A percentile compares a stretch with the other conserved stretches of the same genome.
Conservation (phyloP, 2,797 vertebrate species). For the Anguilla anguilla region DNA sequence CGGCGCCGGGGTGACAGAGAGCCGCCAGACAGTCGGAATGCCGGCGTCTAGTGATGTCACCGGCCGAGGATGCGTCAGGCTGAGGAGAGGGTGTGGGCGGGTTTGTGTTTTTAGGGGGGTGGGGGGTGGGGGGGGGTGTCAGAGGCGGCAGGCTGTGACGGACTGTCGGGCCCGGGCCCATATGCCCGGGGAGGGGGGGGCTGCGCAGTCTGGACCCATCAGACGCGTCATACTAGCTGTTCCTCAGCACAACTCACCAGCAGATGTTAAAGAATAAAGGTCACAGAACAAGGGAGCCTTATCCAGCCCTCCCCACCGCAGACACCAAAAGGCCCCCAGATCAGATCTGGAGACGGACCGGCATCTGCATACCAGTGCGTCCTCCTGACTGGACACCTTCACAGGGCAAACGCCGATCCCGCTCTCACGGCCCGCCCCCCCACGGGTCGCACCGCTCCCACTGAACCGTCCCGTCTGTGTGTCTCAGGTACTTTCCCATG, state of each 20-base stretch:
- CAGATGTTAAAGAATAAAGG: slow-evolving; percentile 33
- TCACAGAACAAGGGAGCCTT: slow-evolving; percentile 16
- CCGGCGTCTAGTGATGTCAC: slow-evolving; percentile 16
- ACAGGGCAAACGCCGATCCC: slow-evolving; percentile 50
- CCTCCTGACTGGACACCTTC: slow-evolving; percentile 22
- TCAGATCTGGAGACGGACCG: slow-evolving; percentile 37
- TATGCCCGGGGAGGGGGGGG: background rate
- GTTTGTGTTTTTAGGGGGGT: background rate
- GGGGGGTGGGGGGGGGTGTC: background rate
- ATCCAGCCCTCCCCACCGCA: background rate
- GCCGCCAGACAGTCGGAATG: slow-evolving; percentile 13
- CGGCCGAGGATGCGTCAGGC: background rate
- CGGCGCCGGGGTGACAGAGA: background rate
- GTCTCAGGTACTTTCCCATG: slow-evolving; percentile 90
- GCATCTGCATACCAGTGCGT: background rate
- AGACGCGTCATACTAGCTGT: slow-evolving; percentile 12
- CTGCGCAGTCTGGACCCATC: slow-evolving; percentile 36
- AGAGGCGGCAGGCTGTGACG: slow-evolving; percentile 30
- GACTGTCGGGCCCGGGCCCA: slow-evolving; percentile 10
- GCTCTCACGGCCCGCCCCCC: slow-evolving; percentile 46
- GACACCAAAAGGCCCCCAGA: slow-evolving; percentile 35
- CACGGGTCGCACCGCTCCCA: background rate
- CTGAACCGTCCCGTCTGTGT: slow-evolving; percentile 26
- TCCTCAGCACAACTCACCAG: slow-evolving; percentile 40
- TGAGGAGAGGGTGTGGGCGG: background rate